Conservation (phyloP, 2,797 vertebrate species). For the Lutjanus argentimaculatus region DNA sequence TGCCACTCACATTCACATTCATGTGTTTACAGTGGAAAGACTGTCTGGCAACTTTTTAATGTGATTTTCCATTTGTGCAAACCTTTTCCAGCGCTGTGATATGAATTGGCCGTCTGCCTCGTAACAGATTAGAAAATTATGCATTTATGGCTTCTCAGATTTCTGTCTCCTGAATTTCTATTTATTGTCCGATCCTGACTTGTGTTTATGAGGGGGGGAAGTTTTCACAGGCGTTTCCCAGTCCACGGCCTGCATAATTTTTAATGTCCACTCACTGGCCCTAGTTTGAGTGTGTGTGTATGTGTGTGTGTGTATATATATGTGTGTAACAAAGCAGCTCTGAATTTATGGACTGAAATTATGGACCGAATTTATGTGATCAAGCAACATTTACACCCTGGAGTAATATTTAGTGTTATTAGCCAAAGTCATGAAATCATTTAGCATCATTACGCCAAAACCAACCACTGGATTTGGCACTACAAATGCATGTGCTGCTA, state of each 20-base stretch:
- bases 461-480: conserved; percentile 25
- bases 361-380: conserved; percentile 15
- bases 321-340: conserved; percentile 4
- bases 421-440: conserved; percentile 36
- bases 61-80: conserved; percentile 68
- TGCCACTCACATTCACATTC: conserved; percentile 57
- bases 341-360: conserved; percentile 26
- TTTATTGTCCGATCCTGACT: conserved; percentile 77
- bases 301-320: neutral
- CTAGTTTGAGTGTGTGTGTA: neutral
- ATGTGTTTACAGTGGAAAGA: conserved; percentile 75
- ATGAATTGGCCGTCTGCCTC: conserved; percentile 74
- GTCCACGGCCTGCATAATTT: conserved; percentile 57
- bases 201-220: conserved; percentile 69
- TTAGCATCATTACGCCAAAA: conserved; percentile 42
- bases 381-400: conserved; percentile 1
- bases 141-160: conserved; percentile 78
- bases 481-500: neutral
- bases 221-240: conserved; percentile 76
- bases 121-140: conserved; percentile 79
- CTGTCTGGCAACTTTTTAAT: conserved; percentile 72
- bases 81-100: conserved; percentile 60
- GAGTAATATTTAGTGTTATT: neutral
- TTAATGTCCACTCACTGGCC: conserved; percentile 58
- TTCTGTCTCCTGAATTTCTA: conserved; percentile 77